Evolutionary conservation across 2,797 vertebrate genomes (phyloP), one percentile per base, ranked within the genome.

Genomic region (Sylvilagus floridanus): DNA sequence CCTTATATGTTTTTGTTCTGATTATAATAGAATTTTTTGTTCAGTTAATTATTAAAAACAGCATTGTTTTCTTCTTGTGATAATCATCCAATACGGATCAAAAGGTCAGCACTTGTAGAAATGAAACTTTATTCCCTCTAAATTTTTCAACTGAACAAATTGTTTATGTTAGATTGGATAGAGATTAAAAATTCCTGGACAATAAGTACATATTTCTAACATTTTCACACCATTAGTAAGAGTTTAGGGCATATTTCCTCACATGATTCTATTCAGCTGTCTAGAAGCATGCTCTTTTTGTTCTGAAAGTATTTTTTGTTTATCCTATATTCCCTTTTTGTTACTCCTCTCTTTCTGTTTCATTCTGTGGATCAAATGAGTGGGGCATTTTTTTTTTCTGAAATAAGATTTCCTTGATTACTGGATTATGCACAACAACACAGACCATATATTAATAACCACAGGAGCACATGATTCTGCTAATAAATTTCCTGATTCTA

Each of bases 51-150:
- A 97, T 85, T 94, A 77, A 97, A 97, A 97, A 52, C 47, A 90
- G 26, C 19, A 22, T 92, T 96, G 68, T 95, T 98, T 97, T 60
- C 93, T 96, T 98, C 96, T 89, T 97, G 89, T 97, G 96, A 95
- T 97, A 47, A 71, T 16, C 84, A 95, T 97, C 94, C 92, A 78
- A 71, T 47, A 47, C 8, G 42, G 42, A 47, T 47, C 42, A 96
- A 95, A 93, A 90, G 88, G 88, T 96, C 94, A 97, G 82, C 92
- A 81, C 82, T 97, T 97, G 91, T 84, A 85, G 96, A 95, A 97
- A 93, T 90, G 76, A 95, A 96, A 94, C 4, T 37, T 97, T 97
- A 96, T 87, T 7, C 42, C 32, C 63, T 84, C 60, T 75, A 84
- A 96, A 94, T 97, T 96, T 54, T 93, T 7, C 90, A 86, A 84